Conservation (phyloP, 2,888 invertebrate genomes). For the Lottia scabra region DNA sequence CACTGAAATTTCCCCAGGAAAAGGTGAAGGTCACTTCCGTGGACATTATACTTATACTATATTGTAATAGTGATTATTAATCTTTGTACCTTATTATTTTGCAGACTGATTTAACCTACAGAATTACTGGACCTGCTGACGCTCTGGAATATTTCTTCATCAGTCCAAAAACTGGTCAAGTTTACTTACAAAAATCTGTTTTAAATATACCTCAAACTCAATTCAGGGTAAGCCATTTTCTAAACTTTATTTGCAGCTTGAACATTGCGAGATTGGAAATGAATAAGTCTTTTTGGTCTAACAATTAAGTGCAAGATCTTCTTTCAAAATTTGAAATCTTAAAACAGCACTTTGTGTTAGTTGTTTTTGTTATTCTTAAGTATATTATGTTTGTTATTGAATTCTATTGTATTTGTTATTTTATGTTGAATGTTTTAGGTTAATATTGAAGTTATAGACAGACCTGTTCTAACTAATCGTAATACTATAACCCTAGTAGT, state of each 20-base stretch:
- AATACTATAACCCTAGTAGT: constrained; percentile 33
- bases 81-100: constrained; percentile 11
- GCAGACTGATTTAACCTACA: constrained; percentile 43
- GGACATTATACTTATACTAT: neutral
- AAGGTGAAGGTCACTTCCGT: no score
- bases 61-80: neutral
- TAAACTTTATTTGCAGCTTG: constrained; percentile 6
- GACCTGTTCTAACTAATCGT: constrained; percentile 17
- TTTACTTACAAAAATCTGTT: constrained; percentile 72
- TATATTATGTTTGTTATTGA: constrained; percentile 29
- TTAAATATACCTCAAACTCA: constrained; percentile 32
- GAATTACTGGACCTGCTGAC: constrained; percentile 23
- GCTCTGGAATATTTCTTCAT: constrained; percentile 80
- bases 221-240: constrained; percentile 38
- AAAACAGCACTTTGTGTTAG: no score
- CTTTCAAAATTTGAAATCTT: no score
- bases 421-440: constrained; percentile 28
- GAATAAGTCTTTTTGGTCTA: no score
- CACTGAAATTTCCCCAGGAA: no score
- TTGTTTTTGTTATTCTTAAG: constrained; percentile 15
- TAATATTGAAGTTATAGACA: constrained; percentile 10
- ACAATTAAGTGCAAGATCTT: no score
- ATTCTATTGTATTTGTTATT: constrained; percentile 26
- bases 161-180: constrained; percentile 84
- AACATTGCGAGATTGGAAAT: no score